These are phyloP conservation scores for Vulpes ferrilata DNA, from an alignment of 2,113 vertebrate species.

Conservation along the genomic window DNA sequence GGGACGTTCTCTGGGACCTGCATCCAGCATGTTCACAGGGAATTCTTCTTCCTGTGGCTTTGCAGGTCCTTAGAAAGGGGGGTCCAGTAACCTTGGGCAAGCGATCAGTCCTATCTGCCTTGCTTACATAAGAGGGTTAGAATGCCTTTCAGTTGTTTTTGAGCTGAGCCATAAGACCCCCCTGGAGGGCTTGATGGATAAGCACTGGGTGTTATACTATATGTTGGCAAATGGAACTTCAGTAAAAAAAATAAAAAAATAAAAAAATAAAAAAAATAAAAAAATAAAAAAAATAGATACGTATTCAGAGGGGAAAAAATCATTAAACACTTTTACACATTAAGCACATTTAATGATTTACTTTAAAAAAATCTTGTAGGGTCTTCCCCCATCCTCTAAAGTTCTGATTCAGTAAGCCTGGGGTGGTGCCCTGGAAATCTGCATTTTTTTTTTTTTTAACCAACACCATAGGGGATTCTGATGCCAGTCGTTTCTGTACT, in stretches of 20 bases:
- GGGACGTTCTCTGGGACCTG: neutral
- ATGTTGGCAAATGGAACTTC: too few species aligned
- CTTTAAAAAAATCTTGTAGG: too few species aligned
- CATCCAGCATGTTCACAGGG: rapidly evolving
- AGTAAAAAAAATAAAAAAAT: too few species aligned
- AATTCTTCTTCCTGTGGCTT: neutral
- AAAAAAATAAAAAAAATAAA: too few species aligned
- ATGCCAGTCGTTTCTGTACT: neutral
- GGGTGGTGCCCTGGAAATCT: neutral
- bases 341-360: too few species aligned
- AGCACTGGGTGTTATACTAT: too few species aligned
- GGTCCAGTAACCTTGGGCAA: too few species aligned
- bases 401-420: neutral
- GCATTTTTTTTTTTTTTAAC: too few species aligned
- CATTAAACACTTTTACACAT: too few species aligned
- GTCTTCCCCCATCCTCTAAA: neutral
- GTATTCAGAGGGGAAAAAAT: too few species aligned
- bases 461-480: neutral
- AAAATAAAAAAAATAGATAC: too few species aligned
- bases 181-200: too few species aligned
- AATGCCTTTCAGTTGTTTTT: neutral
- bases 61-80: neutral
- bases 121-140: neutral
- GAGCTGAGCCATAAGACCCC: neutral
- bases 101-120: neutral